Evolutionary conservation across 2,113 vertebrate genomes (phyloP), one percentile per base, ranked within the genome.

Genomic region (Sylvietta virens): DNA sequence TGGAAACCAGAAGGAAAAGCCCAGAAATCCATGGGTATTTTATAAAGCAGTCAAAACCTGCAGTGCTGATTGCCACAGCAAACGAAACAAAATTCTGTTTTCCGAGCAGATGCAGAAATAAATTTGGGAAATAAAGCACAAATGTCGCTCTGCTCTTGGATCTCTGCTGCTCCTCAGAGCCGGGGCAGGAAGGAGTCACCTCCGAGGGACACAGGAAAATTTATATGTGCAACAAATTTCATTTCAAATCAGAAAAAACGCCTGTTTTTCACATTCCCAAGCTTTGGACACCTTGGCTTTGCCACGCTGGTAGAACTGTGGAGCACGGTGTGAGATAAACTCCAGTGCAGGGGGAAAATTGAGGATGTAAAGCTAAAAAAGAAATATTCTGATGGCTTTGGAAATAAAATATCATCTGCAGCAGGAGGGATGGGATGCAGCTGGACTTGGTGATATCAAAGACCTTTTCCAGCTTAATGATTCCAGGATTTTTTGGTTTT

Each of bases 81-180:
- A 84, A 86, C 69, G 35, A 73, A 93, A 90, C 78, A 66, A 84
- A 92, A 78, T 71, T 86, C 88, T 74, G 54, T 65, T 91, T 84
- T 73, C 85, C n/a, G 92, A 93, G 94, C 90, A 94, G 90, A 74
- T 74, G 81, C 91, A 87, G 92, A 58, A 94, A 93, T 74, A 71
- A 90, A 92, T 87, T 70, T 15, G 89, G 92, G 57, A 87, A 87
- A 93, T 64, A 54, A 87, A 56, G 42, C 72, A 66, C 85, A 50
- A 94, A 88, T 78, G 73, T 90, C 64, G 14, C 54, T 33, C 44
- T 81, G 84, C 87, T 72, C 72, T 7, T n/a, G 64, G 45, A 22
- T 57, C 40, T 44, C 53, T 69, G 79, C 85, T 54, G 10, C 74
- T 39, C 69, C 73, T n/a, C 24, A 53, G 42, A 81, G 47, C 61